Conservation (phyloP, 37 sponge, comb jelly and placozoan species). For the Diacarnus erythraeanus region DNA sequence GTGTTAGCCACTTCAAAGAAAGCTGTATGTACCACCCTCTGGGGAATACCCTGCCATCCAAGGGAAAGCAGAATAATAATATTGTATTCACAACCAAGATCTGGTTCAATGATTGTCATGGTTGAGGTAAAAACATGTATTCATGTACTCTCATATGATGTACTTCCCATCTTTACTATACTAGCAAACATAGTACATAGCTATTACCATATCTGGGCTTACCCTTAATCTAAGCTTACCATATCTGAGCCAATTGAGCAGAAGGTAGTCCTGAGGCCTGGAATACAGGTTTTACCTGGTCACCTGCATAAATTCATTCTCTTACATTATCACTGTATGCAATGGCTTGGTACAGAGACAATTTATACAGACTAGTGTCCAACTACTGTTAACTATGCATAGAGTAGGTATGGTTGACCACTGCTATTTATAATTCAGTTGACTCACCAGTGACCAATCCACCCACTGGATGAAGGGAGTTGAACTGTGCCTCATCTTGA, state of each 20-base stretch:
- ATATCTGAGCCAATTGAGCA: slow-evolving; percentile 51
- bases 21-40: no score
- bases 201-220: no score
- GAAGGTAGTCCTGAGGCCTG: slow-evolving; percentile 41
- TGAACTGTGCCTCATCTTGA: slow-evolving; percentile 34
- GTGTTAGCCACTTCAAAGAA: no score
- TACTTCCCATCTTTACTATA: no score
- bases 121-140: no score
- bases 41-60: no score
- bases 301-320: slow-evolving; percentile 21
- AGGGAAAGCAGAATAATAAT: no score
- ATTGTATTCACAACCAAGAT: background rate
- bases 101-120: background rate
- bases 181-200: no score
- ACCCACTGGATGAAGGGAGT: slow-evolving; percentile 37
- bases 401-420: background rate
- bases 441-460: slow-evolving; percentile 48
- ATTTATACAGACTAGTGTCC: no score
- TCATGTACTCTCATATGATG: no score
- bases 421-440: background rate
- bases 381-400: no score
- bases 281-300: slow-evolving; percentile 51
- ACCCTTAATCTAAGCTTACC: slow-evolving; percentile 31
- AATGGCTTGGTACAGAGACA: background rate
- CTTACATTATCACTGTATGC: slow-evolving; percentile 4